Conservation (phyloP, 2,113 vertebrate species). For the Arothron firmamentum region DNA sequence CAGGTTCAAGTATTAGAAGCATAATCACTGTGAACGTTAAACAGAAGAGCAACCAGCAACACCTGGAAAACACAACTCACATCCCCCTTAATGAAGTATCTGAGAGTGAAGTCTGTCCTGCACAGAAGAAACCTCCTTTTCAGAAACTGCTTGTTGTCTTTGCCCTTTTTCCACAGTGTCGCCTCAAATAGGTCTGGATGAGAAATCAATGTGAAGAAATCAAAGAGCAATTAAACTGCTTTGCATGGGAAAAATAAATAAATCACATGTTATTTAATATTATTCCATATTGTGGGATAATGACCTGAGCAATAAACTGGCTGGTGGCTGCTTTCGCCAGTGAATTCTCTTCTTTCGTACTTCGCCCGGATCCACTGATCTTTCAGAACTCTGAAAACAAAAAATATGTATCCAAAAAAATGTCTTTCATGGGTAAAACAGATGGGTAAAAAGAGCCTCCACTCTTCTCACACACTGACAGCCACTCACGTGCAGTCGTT, state of each 20-base stretch:
- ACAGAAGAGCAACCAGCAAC: neutral
- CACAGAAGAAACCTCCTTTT: slow-evolving; percentile 74
- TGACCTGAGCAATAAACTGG: slow-evolving; percentile 77
- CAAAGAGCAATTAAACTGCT: neutral
- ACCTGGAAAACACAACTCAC: slow-evolving; percentile 48
- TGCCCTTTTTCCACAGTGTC: slow-evolving; percentile 78
- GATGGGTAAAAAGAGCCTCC: too few species aligned
- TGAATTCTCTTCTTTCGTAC: slow-evolving; percentile 88
- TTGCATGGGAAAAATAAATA: neutral
- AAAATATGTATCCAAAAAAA: neutral
- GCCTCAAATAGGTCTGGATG: slow-evolving; percentile 63
- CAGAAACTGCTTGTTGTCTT: slow-evolving; percentile 72
- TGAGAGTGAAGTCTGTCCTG: slow-evolving; percentile 71
- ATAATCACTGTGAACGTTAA: neutral
- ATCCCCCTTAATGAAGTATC: slow-evolving; percentile 74
- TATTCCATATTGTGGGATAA: neutral
- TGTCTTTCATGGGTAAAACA: too few species aligned
- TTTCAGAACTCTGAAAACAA: slow-evolving; percentile 79
- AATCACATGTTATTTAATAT: neutral
- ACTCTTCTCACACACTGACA: too few species aligned
- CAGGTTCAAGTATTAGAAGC: neutral
- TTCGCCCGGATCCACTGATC: slow-evolving; percentile 94
- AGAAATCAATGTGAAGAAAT: neutral
- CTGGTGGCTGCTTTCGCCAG: slow-evolving; percentile 65
- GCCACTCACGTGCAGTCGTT: slow-evolving; percentile 84